These are phyloP conservation scores for Smutsia gigantea DNA, from an alignment of 2,797 vertebrate species.

Conservation along the genomic window DNA sequence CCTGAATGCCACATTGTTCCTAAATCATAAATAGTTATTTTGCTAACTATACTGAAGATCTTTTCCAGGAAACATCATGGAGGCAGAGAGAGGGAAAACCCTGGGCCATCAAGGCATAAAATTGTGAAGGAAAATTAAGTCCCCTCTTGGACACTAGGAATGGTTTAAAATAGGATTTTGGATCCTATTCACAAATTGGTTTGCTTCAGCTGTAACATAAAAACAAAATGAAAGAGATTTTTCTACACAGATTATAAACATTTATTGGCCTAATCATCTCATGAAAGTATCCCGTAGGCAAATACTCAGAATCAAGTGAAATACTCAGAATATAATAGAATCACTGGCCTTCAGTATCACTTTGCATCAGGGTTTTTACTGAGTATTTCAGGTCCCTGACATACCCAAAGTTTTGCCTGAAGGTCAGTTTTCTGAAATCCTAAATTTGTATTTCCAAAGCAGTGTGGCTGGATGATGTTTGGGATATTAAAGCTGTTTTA, in stretches of 20 bases:
- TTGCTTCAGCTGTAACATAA: neutral
- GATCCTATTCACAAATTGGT: neutral
- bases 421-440: neutral
- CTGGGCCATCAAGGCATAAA: neutral
- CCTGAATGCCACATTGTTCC: neutral
- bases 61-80: neutral
- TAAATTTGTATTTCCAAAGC: neutral
- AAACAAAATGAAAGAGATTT: neutral
- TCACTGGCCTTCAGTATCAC: neutral
- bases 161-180: constrained; percentile 4
- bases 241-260: neutral
- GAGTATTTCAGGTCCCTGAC: neutral
- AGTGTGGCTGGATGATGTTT: neutral
- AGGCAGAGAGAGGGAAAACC: neutral
- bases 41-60: neutral
- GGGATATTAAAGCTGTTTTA: neutral
- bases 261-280: neutral
- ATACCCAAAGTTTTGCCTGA: neutral
- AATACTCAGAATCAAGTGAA: neutral
- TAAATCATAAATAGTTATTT: neutral
- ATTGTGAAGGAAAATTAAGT: neutral
- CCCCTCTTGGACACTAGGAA: neutral
- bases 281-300: neutral
- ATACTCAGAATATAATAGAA: neutral
- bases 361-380: neutral